Percentiles rank a stretch among this genome's conserved stretches.
Evolutionary conservation across 2,797 vertebrate genomes (phyloP).

Genomic region (Allobates femoralis): DNA sequence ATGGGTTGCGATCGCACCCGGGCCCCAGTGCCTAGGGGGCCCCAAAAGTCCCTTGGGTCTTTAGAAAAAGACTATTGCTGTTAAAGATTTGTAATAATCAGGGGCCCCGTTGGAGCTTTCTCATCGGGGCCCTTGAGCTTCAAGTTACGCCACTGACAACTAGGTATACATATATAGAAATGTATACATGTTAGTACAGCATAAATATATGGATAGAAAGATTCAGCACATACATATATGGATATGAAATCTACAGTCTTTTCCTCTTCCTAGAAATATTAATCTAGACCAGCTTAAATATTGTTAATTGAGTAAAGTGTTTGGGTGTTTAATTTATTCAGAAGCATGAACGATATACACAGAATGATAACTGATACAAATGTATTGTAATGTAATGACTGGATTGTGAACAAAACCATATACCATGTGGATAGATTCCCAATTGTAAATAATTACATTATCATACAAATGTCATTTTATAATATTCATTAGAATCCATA

Average conservation of each 20-base stretch:
- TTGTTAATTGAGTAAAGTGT: slow-evolving; percentile 28
- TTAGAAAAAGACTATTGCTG: too few species aligned
- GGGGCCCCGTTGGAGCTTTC: too few species aligned
- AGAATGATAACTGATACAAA: slow-evolving; percentile 30
- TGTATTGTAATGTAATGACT: slow-evolving; percentile 6
- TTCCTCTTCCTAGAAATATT: not conserved
- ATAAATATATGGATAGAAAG: too few species aligned
- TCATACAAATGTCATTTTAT: slow-evolving; percentile 27
- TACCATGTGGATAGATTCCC: slow-evolving; percentile 8
- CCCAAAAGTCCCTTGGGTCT: too few species aligned
- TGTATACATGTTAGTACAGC: too few species aligned
- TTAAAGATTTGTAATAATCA: too few species aligned
- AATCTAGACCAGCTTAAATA: not conserved
- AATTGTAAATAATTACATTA: slow-evolving; percentile 24
- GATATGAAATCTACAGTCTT: not conserved
- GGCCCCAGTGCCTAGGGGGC: too few species aligned
- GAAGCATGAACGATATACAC: not conserved
- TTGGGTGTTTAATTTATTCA: slow-evolving; percentile 6
- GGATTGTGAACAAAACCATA: slow-evolving; percentile 21
- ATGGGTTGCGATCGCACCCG: too few species aligned
- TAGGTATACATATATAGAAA: too few species aligned
- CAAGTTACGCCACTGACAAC: too few species aligned
- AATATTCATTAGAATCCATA: not conserved
- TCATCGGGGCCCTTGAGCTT: too few species aligned
- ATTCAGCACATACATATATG: too few species aligned